Evolutionary conservation across 2,888 invertebrate genomes (phyloP), one percentile per base, ranked within the genome.

Genomic region (Xanthia icteritia): DNA sequence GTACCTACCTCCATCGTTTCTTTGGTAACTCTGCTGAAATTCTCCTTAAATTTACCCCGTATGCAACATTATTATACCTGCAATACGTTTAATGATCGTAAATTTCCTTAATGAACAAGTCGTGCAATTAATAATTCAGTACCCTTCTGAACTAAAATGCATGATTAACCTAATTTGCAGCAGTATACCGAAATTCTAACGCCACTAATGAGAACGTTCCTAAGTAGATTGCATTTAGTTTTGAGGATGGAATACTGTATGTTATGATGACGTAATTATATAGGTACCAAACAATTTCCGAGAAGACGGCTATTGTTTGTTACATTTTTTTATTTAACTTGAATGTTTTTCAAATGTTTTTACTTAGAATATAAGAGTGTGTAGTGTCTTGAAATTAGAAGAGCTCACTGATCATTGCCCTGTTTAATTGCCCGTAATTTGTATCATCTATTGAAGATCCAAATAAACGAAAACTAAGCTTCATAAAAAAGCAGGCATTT

Each of bases 161-260:
- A 91, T 87, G 86, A 90, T 89, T 90, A 90, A 90, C 90, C 91
- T 86, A 91, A 91, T 91, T 91, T 89, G 82, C 78, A 81, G 67
- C 81, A 88, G 86, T 86, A 80, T 86, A 85, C 87, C 80, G 80
- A 88, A 45, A 89, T 86, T 90, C 86, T 85, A 88, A 86, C 82
- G 81, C 83, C 84, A 77, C 83, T 90, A 88, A 89, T 81, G 83
- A 85, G 88, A 83, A 73, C 75, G 85, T 84, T 87, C 85, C 87
- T 86, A 86, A 88, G 84, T 86, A 85, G 82, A 87, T 86, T 88
- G 83, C 83, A 81, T 84, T 85, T 76, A 81, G 77, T 89, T 85
- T 83, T 79, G 73, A 73, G 79, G 76, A 79, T 79, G 61, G 65
- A 74, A 79, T 72, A 78, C 39, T 51, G 63, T 64, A 56, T 51